phyloP scores from a whole-genome alignment of 1,140 invertebrate genomes.

The Drosophila biarmipes region DNA sequence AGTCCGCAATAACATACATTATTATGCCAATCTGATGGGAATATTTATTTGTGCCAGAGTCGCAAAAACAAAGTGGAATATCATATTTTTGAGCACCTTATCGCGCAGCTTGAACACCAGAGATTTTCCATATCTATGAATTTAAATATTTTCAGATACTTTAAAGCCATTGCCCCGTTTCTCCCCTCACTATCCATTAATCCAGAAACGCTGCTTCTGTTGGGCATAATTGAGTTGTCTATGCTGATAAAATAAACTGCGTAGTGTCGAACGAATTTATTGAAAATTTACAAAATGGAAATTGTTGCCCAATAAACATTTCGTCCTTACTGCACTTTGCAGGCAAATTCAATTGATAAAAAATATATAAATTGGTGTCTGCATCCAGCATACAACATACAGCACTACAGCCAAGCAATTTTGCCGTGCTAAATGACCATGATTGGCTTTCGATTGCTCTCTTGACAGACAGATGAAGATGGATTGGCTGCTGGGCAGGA shows the following conservation, averaged over 20 bases:
- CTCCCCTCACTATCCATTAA: no score
- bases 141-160: conserved; percentile 1
- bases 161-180: neutral
- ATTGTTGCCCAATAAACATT: conserved; percentile 48
- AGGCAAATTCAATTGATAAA: conserved; percentile 63
- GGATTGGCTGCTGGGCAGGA: conserved; percentile 15
- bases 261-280: conserved; percentile 55
- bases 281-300: conserved; percentile 63
- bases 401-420: conserved; percentile 21
- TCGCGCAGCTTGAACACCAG: neutral
- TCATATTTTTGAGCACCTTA: neutral
- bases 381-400: neutral
- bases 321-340: conserved; percentile 26
- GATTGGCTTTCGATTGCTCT: conserved; percentile 53
- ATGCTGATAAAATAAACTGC: conserved; percentile 62
- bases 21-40: neutral
- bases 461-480: conserved; percentile 43
- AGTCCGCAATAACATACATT: neutral
- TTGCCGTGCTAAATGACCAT: conserved; percentile 49
- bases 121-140: neutral
- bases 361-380: conserved; percentile 35
- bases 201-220: neutral
- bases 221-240: conserved; percentile 53
- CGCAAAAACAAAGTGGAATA: neutral
- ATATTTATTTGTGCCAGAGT: neutral